Evolutionary conservation across 2,888 invertebrate genomes (phyloP).

Genomic region (Shargacucullia verbasci): DNA sequence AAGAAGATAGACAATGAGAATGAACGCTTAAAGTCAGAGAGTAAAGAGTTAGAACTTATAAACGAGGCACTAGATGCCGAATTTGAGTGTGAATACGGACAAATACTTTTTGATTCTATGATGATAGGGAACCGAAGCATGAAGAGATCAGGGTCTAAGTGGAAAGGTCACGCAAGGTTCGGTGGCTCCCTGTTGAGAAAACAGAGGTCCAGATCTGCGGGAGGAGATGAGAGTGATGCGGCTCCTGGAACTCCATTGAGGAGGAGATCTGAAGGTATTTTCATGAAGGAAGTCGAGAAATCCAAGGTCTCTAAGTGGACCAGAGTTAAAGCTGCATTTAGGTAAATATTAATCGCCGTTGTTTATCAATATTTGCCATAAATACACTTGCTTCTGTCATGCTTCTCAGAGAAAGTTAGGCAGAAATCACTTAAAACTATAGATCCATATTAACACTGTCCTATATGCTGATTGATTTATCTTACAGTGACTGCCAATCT

Average conservation of each 20-base stretch:
- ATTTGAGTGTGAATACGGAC: conserved; percentile 90
- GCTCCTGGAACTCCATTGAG: conserved; percentile 77
- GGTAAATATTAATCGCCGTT: conserved; percentile 90
- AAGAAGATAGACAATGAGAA: conserved; percentile 84
- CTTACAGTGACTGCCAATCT: too few species aligned
- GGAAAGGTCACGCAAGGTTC: conserved; percentile 82
- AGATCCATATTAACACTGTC: too few species aligned
- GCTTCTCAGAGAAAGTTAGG: too few species aligned
- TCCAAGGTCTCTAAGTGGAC: conserved; percentile 96
- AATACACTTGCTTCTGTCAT: too few species aligned
- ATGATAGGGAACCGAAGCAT: conserved; percentile 85
- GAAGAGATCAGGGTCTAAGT: conserved; percentile 86
- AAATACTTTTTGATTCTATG: conserved; percentile 91
- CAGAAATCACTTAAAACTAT: too few species aligned
- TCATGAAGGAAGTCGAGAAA: conserved; percentile 82
- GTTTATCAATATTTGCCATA: too few species aligned
- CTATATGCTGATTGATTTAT: too few species aligned
- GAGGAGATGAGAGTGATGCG: conserved; percentile 89
- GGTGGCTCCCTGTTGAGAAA: conserved; percentile 87
- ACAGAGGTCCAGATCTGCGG: conserved; percentile 91
- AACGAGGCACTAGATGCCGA: conserved; percentile 88
- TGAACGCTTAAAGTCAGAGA: conserved; percentile 75
- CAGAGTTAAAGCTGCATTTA: conserved; percentile 96
- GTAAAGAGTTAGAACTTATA: conserved; percentile 77
- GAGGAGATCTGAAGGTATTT: conserved; percentile 80